Evolutionary conservation across 2,888 invertebrate species (phyloP), one percentile per base, ranked within the genome.

Genomic region (Heliconius cydno): DNA sequence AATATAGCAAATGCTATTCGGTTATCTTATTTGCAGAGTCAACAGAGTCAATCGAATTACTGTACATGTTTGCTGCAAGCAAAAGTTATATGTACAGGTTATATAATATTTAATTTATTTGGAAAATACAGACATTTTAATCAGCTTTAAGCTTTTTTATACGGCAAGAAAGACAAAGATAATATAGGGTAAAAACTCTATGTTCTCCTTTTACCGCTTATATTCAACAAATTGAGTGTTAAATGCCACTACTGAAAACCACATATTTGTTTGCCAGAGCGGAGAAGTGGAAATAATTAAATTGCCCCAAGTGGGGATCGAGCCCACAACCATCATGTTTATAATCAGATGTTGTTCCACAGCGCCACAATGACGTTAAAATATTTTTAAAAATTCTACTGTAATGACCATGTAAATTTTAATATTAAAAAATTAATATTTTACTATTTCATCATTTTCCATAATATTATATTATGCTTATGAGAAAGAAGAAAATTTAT

Each of bases 11-110:
- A 82, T 80, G 80, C 82, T 82, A 81, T 83, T 84, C 78, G 81
- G 83, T 84, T 88, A 88, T 87, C 86, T 87, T 86, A 86, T 87
- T 87, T 87, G 84, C 84, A 80, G 86, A 88, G 85, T 83, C 84
- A 83, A 83, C 79, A 82, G 75, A 79, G 82, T 84, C 84, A 85
- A 85, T 85, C 84, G 81, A 85, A 84, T 86, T 85, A 84, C 76
- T 81, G 81, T 68, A 79, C 78, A 66, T 34, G 78, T 82, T 81
- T 67, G 34, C 78, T 67, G 46, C 66, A 81, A 25, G 71, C 76
- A 63, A 52, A 1, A 22, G 28, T 19, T 22, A 15, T 65, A 65
- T 65, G 52, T 52, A n/a, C 10, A 60, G n/a, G n/a, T 52, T 52
- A 52, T 52, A 28, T 34, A 34, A 34, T 34, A 34, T 7, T 34